Percentiles rank a stretch among this genome's conserved stretches.
These are phyloP conservation scores for Diarsia dahlii DNA, from an alignment of 2,888 invertebrate genomes.

Conservation along the genomic window DNA sequence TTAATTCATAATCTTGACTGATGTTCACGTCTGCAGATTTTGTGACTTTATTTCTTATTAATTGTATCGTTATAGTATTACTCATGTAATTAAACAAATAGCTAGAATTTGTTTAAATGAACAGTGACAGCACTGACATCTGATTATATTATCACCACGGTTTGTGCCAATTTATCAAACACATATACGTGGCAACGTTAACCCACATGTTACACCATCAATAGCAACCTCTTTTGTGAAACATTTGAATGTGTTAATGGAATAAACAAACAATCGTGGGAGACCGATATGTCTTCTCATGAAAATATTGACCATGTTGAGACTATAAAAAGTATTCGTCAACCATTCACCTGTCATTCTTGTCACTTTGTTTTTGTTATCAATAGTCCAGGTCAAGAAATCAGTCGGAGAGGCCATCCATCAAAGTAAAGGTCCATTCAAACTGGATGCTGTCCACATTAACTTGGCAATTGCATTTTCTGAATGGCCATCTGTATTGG, in stretches of 20 bases:
- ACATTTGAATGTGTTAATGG: conserved; percentile 40
- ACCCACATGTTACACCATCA: conserved; percentile 39
- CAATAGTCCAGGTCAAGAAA: conserved; percentile 48
- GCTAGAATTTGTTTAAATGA: conserved; percentile 7
- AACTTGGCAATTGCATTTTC: conserved; percentile 49
- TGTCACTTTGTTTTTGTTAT: conserved; percentile 45
- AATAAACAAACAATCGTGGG: conserved; percentile 42
- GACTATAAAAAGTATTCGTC: conserved; percentile 47
- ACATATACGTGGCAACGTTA: conserved; percentile 43
- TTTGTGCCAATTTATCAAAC: conserved; percentile 50
- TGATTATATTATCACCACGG: conserved; percentile 59
- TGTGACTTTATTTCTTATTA: conserved; percentile 1
- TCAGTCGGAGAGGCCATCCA: conserved; percentile 41
- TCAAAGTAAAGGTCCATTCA: conserved; percentile 53
- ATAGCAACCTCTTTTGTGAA: conserved; percentile 46
- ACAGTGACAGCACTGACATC: conserved; percentile 46
- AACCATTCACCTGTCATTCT: conserved; percentile 45
- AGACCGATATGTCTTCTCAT: conserved; percentile 24
- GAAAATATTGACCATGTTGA: conserved; percentile 36
- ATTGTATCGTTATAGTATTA: conserved; percentile 7
- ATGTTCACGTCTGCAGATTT: background rate
- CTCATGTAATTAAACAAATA: conserved; percentile 3
- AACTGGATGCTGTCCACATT: conserved; percentile 42
- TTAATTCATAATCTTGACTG: conserved; percentile 27
- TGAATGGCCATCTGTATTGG: conserved; percentile 42